Base-by-base conservation (phyloP, 1,140 invertebrate genomes). In the Hetaerina americana region DNA sequence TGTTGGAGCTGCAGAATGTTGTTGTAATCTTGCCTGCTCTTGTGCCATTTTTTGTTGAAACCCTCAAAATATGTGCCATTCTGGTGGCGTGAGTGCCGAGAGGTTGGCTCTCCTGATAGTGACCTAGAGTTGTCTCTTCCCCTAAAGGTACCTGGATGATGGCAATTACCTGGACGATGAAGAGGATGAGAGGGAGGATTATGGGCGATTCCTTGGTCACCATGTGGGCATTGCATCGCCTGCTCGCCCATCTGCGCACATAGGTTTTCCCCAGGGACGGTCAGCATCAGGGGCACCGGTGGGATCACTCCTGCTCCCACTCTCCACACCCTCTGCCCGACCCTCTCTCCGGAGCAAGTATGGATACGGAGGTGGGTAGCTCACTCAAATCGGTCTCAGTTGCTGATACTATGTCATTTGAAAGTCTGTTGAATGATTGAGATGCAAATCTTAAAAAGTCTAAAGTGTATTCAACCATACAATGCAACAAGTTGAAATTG, bases 91-190 rank as follows among this genome's bases (percentile, higher is more conserved):
- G n/a, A n/a, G n/a, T n/a, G n/a, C n/a, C n/a, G n/a, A n/a, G n/a
- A n/a, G n/a, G n/a, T n/a, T n/a, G n/a, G n/a, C n/a, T n/a, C n/a
- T n/a, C n/a, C n/a, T n/a, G n/a, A n/a, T n/a, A n/a, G n/a, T n/a
- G n/a, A n/a, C n/a, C n/a, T n/a, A n/a, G n/a, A n/a, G n/a, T 57
- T 57, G 40, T 1, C 10, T 57, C 10, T 57, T 12, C 22, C 22
- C 22, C 15, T 57, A 1, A 18, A 57, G 40, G 22, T 84, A 84
- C 74, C 78, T 84, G 3, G 82, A 84, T 73, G 83, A 85, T 79
- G 82, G 72, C 18, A 73, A 74, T 57, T 77, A 77, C 71, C 66
- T 78, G 66, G 75, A 77, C 22, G 70, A 72, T 29, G 74, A 78
- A 40, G 77, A 78, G 49, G 75, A 78, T 70, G 72, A 75, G 66